phyloP scores from a whole-genome alignment of 2,113 vertebrate genomes.

The Phodopus roborovskii region DNA sequence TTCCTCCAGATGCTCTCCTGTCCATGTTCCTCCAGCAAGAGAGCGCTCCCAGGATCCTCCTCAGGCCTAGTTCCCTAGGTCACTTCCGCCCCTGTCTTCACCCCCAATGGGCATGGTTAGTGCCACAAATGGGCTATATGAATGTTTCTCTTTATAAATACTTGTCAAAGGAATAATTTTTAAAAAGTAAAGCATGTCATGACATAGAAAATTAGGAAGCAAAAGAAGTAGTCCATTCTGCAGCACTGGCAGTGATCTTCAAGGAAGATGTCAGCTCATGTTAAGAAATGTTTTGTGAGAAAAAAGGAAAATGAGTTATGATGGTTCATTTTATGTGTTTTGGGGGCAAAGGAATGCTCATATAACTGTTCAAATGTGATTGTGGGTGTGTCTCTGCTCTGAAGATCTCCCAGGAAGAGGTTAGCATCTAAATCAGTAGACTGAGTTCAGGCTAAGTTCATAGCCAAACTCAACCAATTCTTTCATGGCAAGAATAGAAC shows the following conservation, averaged over 20 bases:
- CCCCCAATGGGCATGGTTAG: no score
- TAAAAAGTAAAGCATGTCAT: not conserved
- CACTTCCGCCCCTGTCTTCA: no score
- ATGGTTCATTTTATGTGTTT: not conserved
- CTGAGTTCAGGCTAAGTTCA: not conserved
- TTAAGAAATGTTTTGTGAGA: not conserved
- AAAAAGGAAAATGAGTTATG: not conserved
- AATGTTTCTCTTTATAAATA: slow-evolving; percentile 37
- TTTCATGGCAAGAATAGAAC: not conserved
- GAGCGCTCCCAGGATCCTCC: no score
- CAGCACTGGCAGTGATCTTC: not conserved
- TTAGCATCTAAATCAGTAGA: not conserved
- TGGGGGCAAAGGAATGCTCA: not conserved
- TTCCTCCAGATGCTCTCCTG: no score
- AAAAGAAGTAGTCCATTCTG: not conserved
- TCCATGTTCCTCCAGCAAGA: no score
- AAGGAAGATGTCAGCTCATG: not conserved
- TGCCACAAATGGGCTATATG: not conserved
- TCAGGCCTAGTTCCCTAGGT: no score
- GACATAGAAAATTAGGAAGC: not conserved
- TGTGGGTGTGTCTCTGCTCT: not conserved
- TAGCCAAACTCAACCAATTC: not conserved
- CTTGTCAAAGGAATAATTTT: slow-evolving; percentile 12
- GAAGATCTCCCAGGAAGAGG: not conserved
- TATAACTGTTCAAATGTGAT: not conserved